Evolutionary conservation across 2,113 vertebrate genomes (phyloP).

Genomic region (Stigmatopora argus): DNA sequence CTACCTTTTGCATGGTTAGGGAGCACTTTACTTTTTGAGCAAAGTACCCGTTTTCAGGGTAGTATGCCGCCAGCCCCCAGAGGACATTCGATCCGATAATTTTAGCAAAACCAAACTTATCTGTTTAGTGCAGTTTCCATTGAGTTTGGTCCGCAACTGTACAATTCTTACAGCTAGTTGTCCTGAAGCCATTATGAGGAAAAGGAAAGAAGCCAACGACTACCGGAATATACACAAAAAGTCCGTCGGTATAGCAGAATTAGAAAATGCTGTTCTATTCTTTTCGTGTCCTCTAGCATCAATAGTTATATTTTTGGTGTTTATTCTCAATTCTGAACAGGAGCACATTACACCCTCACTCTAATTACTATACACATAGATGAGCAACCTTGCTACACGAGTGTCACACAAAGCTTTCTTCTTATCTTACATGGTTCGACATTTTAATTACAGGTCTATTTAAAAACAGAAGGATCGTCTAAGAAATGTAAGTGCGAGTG

Average conservation of each 20-base stretch:
- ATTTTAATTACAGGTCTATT: conserved; percentile 63
- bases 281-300: conserved; percentile 40
- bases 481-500: conserved; percentile 58
- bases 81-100: no score
- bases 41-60: no score
- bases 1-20: no score
- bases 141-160: background rate
- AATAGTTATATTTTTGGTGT: conserved; percentile 55
- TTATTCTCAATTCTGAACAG: conserved; percentile 59
- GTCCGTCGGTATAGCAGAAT: conserved; percentile 49
- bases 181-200: conserved; percentile 40
- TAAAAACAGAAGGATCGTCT: conserved; percentile 38
- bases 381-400: conserved; percentile 60
- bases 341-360: conserved; percentile 47
- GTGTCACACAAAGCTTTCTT: conserved; percentile 66
- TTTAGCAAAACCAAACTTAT: no score
- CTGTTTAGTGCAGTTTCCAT: no score
- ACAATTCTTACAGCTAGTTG: conserved; percentile 55
- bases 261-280: conserved; percentile 44
- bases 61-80: no score
- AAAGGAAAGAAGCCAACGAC: conserved; percentile 44
- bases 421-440: conserved; percentile 64
- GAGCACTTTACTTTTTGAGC: no score
- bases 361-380: conserved; percentile 56
- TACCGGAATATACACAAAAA: conserved; percentile 58